Evolutionary conservation across 2,888 invertebrate species (phyloP).

Genomic region (Drosophila recens): DNA sequence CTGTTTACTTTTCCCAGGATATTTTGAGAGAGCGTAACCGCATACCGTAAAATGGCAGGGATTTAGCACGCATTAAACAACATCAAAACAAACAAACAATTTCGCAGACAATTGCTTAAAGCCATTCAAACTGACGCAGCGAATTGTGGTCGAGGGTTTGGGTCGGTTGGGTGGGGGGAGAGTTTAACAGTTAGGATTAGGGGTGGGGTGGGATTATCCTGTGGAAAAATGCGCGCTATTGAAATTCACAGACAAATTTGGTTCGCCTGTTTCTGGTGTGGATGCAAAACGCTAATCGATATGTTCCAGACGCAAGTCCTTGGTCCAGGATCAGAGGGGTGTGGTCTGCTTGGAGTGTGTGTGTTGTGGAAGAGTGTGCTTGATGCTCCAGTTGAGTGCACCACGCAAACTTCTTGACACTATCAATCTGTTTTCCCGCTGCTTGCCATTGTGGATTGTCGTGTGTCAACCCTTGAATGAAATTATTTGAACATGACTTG

Average conservation of each 20-base stretch:
- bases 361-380: conserved; percentile 23
- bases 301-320: conserved; percentile 72
- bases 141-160: conserved; percentile 57
- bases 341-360: conserved; percentile 7
- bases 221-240: conserved; percentile 47
- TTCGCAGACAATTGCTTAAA: conserved; percentile 75
- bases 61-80: conserved; percentile 73
- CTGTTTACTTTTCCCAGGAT: conserved; percentile 75
- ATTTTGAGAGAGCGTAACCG: conserved; percentile 50
- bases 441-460: conserved; percentile 15
- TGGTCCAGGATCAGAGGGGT: conserved; percentile 18
- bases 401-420: conserved; percentile 58
- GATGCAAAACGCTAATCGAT: conserved; percentile 77
- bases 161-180: conserved; percentile 2
- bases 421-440: conserved; percentile 65
- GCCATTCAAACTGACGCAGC: conserved; percentile 54
- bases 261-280: conserved; percentile 53
- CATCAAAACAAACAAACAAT: conserved; percentile 80
- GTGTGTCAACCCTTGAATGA: conserved; percentile 53
- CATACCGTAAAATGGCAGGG: conserved; percentile 43
- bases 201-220: conserved; percentile 67
- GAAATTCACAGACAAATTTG: conserved; percentile 55
- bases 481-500: conserved; percentile 40
- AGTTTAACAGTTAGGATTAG: background rate
- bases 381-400: conserved; percentile 59